These are phyloP conservation scores for Steromphala cineraria DNA, from an alignment of 2,888 invertebrate genomes.

Conservation along the genomic window DNA sequence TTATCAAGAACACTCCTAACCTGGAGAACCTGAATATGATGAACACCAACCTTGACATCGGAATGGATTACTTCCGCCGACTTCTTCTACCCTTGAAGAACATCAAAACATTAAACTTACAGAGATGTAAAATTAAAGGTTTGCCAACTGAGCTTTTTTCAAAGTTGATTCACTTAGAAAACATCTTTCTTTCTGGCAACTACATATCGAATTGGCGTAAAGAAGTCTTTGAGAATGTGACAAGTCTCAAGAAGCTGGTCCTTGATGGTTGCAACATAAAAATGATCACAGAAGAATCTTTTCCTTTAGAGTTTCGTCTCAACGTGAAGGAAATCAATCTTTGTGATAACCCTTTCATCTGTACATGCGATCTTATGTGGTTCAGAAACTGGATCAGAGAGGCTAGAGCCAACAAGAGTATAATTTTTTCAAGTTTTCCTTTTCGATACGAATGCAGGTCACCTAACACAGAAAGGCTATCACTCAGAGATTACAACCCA, in stretches of 20 bases:
- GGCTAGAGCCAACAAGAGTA: not conserved
- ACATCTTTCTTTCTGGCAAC: not conserved
- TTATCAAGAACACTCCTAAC: not conserved
- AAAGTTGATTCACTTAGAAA: not conserved
- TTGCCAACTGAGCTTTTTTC: not conserved
- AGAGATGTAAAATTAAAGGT: not conserved
- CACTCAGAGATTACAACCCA: not conserved
- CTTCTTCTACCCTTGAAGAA: not conserved
- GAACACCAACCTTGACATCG: not conserved
- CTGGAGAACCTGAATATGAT: not conserved
- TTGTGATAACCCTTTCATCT: conserved; percentile 91
- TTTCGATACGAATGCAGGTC: not conserved
- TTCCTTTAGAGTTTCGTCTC: conserved; percentile 1
- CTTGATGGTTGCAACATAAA: conserved; percentile 9
- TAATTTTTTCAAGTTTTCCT: not conserved
- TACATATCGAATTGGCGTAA: not conserved
- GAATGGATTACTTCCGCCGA: not conserved
- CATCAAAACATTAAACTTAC: not conserved
- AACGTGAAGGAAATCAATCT: conserved; percentile 79
- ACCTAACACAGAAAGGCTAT: not conserved
- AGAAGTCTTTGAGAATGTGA: not conserved
- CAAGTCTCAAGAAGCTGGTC: not conserved
- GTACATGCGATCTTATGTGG: conserved; percentile 91
- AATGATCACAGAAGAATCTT: not conserved
- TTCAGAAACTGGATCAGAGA: conserved; percentile 91